These are phyloP conservation scores for Cotesia congregata DNA, from an alignment of 2,888 invertebrate genomes.

Conservation along the genomic window DNA sequence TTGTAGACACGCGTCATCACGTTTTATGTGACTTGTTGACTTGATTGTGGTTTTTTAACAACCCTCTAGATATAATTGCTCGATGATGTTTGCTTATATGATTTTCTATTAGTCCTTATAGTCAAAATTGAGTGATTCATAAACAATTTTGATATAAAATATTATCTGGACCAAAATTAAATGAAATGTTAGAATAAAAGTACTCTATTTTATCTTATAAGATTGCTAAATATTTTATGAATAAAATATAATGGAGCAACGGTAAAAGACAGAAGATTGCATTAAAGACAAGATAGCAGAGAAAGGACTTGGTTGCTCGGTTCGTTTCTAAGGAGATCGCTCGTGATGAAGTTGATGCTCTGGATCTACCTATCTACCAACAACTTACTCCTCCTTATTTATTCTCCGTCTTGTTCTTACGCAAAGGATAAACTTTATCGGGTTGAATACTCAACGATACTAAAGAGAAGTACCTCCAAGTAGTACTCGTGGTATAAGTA, in stretches of 20 bases:
- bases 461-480: constrained; percentile 26
- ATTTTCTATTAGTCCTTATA: neutral
- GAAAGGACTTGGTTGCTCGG: constrained; percentile 35
- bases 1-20: constrained; percentile 13
- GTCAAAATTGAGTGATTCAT: neutral
- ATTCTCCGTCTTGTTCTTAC: constrained; percentile 23
- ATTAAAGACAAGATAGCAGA: constrained; percentile 19
- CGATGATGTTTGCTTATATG: neutral
- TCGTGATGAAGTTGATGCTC: constrained; percentile 47
- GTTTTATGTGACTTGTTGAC: constrained; percentile 3
- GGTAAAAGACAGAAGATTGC: constrained; percentile 35
- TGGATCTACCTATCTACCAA: neutral
- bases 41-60: constrained; percentile 14
- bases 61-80: neutral
- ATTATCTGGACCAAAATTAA: neutral
- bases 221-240: too few species aligned
- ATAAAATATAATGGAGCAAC: constrained; percentile 3
- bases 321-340: constrained; percentile 51
- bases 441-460: constrained; percentile 33
- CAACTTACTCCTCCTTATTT: constrained; percentile 21
- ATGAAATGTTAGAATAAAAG: neutral
- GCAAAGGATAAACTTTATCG: constrained; percentile 25
- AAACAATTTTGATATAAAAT: neutral
- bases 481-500: neutral
- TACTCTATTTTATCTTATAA: neutral